A percentile compares a stretch with the other conserved stretches of the same genome.
Evolutionary conservation across 2,888 invertebrate genomes (phyloP).

Genomic region (Dichetophora obliterata): DNA sequence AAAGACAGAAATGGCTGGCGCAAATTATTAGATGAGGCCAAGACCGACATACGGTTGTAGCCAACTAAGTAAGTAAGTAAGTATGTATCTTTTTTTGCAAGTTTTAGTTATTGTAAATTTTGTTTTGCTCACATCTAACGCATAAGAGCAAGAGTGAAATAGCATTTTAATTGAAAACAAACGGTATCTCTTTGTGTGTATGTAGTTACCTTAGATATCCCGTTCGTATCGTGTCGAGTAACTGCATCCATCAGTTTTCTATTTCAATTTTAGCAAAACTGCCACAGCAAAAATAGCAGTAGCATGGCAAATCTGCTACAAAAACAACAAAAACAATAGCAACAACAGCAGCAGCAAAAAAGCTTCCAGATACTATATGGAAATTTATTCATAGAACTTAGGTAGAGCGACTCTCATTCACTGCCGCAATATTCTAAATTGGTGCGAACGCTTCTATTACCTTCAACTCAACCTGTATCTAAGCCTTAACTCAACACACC

Average conservation of each 20-base stretch:
- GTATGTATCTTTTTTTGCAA: too few species aligned
- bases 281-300: not conserved
- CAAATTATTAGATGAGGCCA: too few species aligned
- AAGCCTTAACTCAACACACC: not conserved
- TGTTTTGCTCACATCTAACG: too few species aligned
- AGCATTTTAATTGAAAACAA: too few species aligned
- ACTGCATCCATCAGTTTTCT: constrained; percentile 40
- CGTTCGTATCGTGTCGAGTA: constrained; percentile 15
- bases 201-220: too few species aligned
- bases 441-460: constrained; percentile 29
- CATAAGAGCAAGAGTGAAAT: too few species aligned
- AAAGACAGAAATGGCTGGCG: too few species aligned
- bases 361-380: constrained; percentile 57
- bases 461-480: not conserved
- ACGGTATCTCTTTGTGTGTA: too few species aligned
- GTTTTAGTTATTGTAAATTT: too few species aligned
- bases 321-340: constrained; percentile 16
- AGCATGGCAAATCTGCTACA: not conserved
- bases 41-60: too few species aligned
- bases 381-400: constrained; percentile 69
- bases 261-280: constrained; percentile 33
- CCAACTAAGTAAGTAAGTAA: too few species aligned
- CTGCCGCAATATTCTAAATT: constrained; percentile 22
- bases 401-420: constrained; percentile 46
- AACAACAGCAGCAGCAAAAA: constrained; percentile 22